Evolutionary conservation across 2,113 vertebrate species (phyloP).

Genomic region (Spermophilus dauricus): DNA sequence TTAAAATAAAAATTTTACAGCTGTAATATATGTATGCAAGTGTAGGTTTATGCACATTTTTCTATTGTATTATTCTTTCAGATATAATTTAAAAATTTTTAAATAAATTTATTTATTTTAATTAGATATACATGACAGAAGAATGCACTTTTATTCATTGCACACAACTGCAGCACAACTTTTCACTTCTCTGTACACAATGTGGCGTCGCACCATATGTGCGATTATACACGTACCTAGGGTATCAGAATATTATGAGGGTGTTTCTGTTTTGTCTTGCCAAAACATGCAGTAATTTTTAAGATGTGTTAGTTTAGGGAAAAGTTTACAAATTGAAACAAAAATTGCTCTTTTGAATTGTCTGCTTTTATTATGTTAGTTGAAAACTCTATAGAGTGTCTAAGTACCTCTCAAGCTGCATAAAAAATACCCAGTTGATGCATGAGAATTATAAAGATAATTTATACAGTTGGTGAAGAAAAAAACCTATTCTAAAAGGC

Average conservation of each 20-base stretch:
- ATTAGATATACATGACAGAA: too few species aligned
- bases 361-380: conserved; percentile 74
- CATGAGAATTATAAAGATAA: conserved; percentile 68
- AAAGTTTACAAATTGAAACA: conserved; percentile 67
- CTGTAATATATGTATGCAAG: conserved; percentile 16
- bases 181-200: too few species aligned
- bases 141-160: too few species aligned
- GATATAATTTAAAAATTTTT: background rate
- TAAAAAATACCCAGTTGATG: conserved; percentile 65
- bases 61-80: conserved; percentile 33
- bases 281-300: conserved; percentile 23
- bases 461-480: conserved; percentile 68
- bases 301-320: conserved; percentile 62
- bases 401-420: conserved; percentile 69
- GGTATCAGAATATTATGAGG: background rate
- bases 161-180: too few species aligned
- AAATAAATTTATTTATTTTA: too few species aligned
- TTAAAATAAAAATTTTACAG: conserved; percentile 45
- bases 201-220: too few species aligned
- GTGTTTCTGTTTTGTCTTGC: conserved; percentile 58
- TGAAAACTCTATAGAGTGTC: conserved; percentile 67
- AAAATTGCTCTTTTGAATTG: conserved; percentile 68
- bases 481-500: conserved; percentile 56
- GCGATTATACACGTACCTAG: too few species aligned
- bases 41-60: conserved; percentile 47